Evolutionary conservation across 2,888 invertebrate species (phyloP).

Genomic region (Slavum lentiscoides): DNA sequence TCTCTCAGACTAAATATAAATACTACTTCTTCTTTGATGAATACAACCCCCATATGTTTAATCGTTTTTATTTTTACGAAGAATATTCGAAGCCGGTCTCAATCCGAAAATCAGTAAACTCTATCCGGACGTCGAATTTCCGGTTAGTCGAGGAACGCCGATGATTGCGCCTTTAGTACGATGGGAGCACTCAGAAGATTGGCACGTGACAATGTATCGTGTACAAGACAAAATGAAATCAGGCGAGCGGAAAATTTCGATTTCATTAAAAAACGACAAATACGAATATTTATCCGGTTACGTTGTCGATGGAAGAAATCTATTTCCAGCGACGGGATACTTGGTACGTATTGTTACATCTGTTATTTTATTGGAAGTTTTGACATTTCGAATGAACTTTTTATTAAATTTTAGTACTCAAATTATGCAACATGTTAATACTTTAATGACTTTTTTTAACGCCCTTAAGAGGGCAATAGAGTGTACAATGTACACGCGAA

Average conservation of each 20-base stretch:
- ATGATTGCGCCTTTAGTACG: constrained; percentile 81
- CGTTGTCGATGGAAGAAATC: constrained; percentile 79
- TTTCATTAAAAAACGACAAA: constrained; percentile 69
- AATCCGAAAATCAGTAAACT: constrained; percentile 75
- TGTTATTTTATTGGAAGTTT: neutral
- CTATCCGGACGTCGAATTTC: constrained; percentile 76
- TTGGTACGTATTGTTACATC: constrained; percentile 60
- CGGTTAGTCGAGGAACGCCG: constrained; percentile 84
- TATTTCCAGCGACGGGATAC: constrained; percentile 85
- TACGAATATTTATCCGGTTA: constrained; percentile 78
- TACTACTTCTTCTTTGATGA: no score
- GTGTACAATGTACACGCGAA: no score
- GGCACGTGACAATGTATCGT: constrained; percentile 73
- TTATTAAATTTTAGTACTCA: neutral
- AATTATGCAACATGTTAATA: neutral
- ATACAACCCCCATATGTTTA: no score
- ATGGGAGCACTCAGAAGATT: constrained; percentile 84
- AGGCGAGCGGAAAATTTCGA: constrained; percentile 68
- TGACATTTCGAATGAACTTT: no score
- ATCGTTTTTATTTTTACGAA: constrained; percentile 55
- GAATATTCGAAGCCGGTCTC: constrained; percentile 75
- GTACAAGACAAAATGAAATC: constrained; percentile 71
- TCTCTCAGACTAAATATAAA: no score
- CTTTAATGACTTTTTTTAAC: no score
- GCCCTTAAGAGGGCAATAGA: no score